These are phyloP conservation scores for Vulpes ferrilata DNA, from an alignment of 2,113 vertebrate genomes.

Conservation along the genomic window DNA sequence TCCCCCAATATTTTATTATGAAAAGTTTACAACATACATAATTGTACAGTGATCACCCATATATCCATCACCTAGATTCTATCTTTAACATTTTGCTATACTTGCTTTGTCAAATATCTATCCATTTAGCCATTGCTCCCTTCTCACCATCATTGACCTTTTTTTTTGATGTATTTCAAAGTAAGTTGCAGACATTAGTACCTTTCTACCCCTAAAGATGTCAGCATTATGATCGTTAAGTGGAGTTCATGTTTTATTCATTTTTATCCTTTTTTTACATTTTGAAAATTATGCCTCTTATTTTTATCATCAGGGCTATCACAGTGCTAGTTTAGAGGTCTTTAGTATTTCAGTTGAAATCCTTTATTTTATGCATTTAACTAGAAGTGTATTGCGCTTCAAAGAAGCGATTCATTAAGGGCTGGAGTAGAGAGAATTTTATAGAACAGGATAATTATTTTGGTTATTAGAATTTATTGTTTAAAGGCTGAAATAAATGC, in stretches of 20 bases:
- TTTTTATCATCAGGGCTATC: conserved; percentile 33
- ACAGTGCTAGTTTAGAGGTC: neutral
- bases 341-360: conserved; percentile 63
- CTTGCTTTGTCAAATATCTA: conserved; percentile 15
- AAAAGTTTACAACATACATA: conserved; percentile 30
- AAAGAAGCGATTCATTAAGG: conserved; percentile 52
- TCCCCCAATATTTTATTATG: conserved; percentile 10
- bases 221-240: conserved; percentile 30
- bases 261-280: conserved; percentile 34
- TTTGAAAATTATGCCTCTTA: conserved; percentile 45
- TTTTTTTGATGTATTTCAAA: conserved; percentile 24
- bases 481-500: conserved; percentile 47
- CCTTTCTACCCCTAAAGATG: conserved; percentile 32
- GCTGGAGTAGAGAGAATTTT: conserved; percentile 18
- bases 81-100: neutral
- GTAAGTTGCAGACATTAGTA: conserved; percentile 37
- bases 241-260: conserved; percentile 4
- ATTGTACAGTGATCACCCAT: neutral
- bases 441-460: conserved; percentile 31
- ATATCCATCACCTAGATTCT: neutral
- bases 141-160: neutral
- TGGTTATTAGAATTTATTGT: conserved; percentile 57
- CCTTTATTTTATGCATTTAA: conserved; percentile 60
- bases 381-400: conserved; percentile 20
- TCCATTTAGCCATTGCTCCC: neutral